Evolutionary conservation across 2,888 invertebrate genomes (phyloP).

Genomic region (Coremacera marginata): DNA sequence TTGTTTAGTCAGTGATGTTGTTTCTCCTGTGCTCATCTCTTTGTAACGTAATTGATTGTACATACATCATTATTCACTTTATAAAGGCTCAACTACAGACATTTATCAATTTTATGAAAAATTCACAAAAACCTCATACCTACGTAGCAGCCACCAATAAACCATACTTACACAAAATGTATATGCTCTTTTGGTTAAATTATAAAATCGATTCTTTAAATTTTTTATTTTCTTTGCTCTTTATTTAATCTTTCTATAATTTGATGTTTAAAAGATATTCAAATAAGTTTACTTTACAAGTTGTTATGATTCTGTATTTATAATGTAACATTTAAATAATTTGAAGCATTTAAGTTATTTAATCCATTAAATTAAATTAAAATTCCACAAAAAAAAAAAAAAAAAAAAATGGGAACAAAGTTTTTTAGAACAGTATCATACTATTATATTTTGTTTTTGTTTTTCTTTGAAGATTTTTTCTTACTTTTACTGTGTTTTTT

Average conservation of each 20-base stretch:
- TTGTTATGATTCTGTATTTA: slow-evolving; percentile 9
- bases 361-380: neutral
- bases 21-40: too few relatives aligned
- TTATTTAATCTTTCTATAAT: slow-evolving; percentile 17
- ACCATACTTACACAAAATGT: too few relatives aligned
- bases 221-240: slow-evolving; percentile 1
- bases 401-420: slow-evolving; percentile 8
- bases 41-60: too few relatives aligned
- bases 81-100: too few relatives aligned
- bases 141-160: too few relatives aligned
- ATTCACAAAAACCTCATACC: too few relatives aligned
- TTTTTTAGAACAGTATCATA: neutral
- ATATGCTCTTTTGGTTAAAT: too few relatives aligned
- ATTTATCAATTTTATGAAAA: too few relatives aligned
- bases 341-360: slow-evolving; percentile 1
- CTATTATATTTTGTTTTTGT: slow-evolving; percentile 21
- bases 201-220: neutral
- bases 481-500: slow-evolving; percentile 30
- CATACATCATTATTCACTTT: too few relatives aligned
- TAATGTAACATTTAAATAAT: neutral
- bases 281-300: slow-evolving; percentile 25
- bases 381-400: neutral
- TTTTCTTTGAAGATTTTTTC: slow-evolving; percentile 33
- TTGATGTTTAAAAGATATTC: slow-evolving; percentile 1
- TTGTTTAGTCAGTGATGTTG: too few relatives aligned